Conservation (phyloP, 2,113 vertebrate genomes). For the Phoenicopterus ruber region DNA sequence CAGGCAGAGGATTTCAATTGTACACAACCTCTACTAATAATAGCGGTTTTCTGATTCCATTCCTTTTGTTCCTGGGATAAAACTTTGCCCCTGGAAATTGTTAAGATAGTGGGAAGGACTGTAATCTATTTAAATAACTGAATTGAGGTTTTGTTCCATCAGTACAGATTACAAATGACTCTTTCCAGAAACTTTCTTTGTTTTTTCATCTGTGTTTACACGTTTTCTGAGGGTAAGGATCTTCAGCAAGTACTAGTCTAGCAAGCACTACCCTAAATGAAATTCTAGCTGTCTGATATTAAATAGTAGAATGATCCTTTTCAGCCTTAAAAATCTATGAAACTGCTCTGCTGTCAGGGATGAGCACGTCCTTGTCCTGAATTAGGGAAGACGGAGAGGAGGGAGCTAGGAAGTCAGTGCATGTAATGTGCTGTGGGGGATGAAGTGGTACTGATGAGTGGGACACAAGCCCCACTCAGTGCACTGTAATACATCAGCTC, state of each 20-base stretch:
- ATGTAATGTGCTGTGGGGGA: background rate
- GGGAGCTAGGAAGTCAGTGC: background rate
- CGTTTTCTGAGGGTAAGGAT: background rate
- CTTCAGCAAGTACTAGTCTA: background rate
- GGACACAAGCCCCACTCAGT: background rate
- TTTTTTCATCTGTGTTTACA: background rate
- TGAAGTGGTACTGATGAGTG: background rate
- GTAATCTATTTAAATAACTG: background rate
- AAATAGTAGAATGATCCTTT: background rate
- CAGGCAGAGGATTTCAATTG: slow-evolving; percentile 29
- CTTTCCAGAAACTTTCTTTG: background rate
- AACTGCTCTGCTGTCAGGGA: background rate
- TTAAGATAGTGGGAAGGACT: background rate
- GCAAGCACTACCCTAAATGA: background rate
- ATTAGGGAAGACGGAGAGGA: background rate
- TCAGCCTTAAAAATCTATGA: background rate
- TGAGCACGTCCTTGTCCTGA: background rate
- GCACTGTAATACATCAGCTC: background rate
- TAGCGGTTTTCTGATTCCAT: background rate
- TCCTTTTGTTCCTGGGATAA: background rate
- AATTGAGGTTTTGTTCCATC: background rate
- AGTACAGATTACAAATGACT: background rate
- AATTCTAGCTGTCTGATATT: background rate
- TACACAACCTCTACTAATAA: background rate
- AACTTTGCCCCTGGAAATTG: background rate